Evolutionary conservation across 2,113 vertebrate species (phyloP), one percentile per base, ranked within the genome.

Genomic region (Bufo bufo): DNA sequence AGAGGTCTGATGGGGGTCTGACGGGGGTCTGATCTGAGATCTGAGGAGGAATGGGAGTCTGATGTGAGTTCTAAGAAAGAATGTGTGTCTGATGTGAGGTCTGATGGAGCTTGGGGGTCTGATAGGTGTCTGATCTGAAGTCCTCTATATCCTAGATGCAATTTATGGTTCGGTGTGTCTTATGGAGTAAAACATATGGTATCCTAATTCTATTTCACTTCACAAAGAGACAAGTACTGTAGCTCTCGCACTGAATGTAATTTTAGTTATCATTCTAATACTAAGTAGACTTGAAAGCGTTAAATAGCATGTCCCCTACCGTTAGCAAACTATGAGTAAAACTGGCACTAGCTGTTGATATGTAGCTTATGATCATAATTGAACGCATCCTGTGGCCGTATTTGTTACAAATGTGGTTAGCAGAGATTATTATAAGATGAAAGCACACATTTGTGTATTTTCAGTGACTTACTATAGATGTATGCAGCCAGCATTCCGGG

Each of bases 331-430:
- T 19, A 50, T 86, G 58, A 86, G 58, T 63, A 77, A 23, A 63
- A 33, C 59, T 87, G 86, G 85, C 77, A 87, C n/a, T 49, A 33
- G 43, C 65, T n/a, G 72, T 82, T 45, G 12, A 43, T 82, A 12
- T 88, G 80, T 85, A 94, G 92, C 91, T 93, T 93, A 92, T 95
- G 91, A 94, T 95, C 95, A 94, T 93, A 94, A 94, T 94, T 94
- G 94, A 95, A 95, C 90, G 93, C 93, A 94, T 96, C 94, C 95
- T 95, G 94, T 94, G 89, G 91, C 92, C 92, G 91, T 92, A 91
- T 93, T 93, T 94, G 93, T 93, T 92, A 95, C 94, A 94, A 94
- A 93, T 94, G 93, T 93, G 94, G 92, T 93, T 92, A 94, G 91
- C 91, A 93, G 90, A 80, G 89, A 93, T 92, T 89, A 84, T 93